Evolutionary conservation across 2,888 invertebrate species (phyloP).

Genomic region (Acanthopleura granulata): DNA sequence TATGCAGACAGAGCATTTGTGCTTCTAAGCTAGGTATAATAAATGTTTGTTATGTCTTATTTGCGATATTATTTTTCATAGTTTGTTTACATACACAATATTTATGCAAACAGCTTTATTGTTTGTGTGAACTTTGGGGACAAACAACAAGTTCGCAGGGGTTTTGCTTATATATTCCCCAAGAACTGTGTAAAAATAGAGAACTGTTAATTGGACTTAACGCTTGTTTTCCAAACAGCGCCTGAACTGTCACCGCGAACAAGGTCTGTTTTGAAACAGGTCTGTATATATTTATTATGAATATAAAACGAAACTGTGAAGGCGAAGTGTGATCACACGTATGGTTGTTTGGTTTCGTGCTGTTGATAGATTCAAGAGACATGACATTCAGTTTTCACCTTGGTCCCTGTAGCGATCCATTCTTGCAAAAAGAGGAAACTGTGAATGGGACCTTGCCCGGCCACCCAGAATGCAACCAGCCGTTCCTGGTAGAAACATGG

Average conservation of each 20-base stretch:
- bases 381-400: neutral
- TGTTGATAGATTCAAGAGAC: neutral
- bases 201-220: neutral
- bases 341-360: neutral
- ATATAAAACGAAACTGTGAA: neutral
- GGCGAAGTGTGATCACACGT: neutral
- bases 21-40: too few relatives aligned
- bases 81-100: too few relatives aligned
- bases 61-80: too few relatives aligned
- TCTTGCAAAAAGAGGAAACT: neutral
- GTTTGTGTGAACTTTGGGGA: too few relatives aligned
- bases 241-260: neutral
- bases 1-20: too few relatives aligned
- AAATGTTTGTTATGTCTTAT: too few relatives aligned
- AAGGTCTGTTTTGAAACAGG: slow-evolving; percentile 1
- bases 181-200: neutral
- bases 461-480: slow-evolving; percentile 11
- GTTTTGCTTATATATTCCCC: neutral
- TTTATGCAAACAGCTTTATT: too few relatives aligned
- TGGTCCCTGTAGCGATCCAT: neutral
- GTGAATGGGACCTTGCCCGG: neutral
- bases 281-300: neutral
- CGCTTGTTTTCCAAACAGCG: neutral
- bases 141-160: too few relatives aligned
- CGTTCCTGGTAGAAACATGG: neutral